Base-by-base conservation (phyloP, 2,797 vertebrate species). In the Loriculus beryllinus region DNA sequence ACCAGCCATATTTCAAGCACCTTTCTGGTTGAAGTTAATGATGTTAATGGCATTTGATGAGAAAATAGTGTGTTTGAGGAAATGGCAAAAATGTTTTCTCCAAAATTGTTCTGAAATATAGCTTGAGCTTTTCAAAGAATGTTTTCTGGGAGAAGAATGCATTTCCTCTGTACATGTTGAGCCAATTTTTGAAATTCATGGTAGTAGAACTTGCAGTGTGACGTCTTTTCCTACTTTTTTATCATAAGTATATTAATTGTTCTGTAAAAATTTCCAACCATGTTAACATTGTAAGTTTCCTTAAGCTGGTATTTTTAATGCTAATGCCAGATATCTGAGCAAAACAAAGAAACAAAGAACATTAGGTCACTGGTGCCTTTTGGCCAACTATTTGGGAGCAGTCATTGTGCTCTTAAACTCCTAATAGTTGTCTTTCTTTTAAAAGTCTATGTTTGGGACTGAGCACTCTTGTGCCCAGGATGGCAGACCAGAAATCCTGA, bases 151-250 rank as follows among this genome's bases (percentile, higher is more conserved):
- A 78, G 49, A 89, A 77, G 22, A 26, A 25, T 2, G 0, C 3
- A 2, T 81, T 86, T 78, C 18, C n/a, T 72, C 4, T 62, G 2
- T 48, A 25, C 1, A 2, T 1, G 0, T 28, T 52, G 35, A 70
- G 29, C 9, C 4, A 6, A 6, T 43, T 79, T 72, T 72, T 79
- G 1, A 54, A 72, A 62, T 39, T 7, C 10, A 29, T 70, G 48
- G 8, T 20, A 42, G 47, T 22, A 47, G 39, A 65, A 65, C 25
- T 88, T 95, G 71, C 31, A 39, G 3, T 47, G 14, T 72, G 28
- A 75, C 15, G 77, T 60, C n/a, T 22, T 94, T 77, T 68, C 29
- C 12, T 81, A 9, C 21, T 69, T 83, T 83, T 83, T 71, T 29
- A 31, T 52, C 48, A 1, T 21, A 45, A 69, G 10, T 29, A 9